Conservation (phyloP, 2,113 vertebrate species). For the Narcine bancroftii region DNA sequence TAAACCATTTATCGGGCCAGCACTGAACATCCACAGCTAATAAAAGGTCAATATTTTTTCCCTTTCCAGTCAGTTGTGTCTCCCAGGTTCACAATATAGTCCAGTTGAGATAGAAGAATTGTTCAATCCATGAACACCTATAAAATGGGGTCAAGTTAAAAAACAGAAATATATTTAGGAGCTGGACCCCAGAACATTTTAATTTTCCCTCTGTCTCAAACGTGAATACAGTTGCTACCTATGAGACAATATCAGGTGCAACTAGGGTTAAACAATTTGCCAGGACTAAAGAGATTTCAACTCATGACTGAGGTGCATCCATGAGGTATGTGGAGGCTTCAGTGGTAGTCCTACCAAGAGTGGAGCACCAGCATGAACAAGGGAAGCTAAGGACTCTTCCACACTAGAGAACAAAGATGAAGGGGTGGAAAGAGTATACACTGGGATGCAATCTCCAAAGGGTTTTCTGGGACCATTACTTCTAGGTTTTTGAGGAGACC, state of each 20-base stretch:
- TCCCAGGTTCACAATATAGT: background rate
- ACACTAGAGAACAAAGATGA: too few relatives aligned
- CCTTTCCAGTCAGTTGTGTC: background rate
- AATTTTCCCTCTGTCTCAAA: background rate
- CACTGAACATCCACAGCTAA: background rate
- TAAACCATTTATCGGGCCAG: background rate
- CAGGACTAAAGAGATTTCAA: too few relatives aligned
- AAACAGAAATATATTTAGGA: background rate
- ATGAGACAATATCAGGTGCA: background rate
- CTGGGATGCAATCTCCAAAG: too few relatives aligned
- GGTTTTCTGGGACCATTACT: too few relatives aligned
- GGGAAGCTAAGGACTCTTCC: too few relatives aligned
- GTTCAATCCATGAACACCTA: background rate
- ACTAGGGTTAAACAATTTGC: too few relatives aligned
- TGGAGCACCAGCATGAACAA: too few relatives aligned
- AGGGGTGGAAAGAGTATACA: too few relatives aligned
- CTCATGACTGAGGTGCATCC: too few relatives aligned
- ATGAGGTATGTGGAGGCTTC: too few relatives aligned
- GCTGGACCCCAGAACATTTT: background rate
- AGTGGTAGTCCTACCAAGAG: too few relatives aligned
- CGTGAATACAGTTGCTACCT: background rate
- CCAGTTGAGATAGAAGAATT: background rate
- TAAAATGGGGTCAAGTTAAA: background rate
- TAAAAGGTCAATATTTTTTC: background rate
- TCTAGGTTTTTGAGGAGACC: too few relatives aligned